Base-by-base conservation (phyloP, 2,797 vertebrate genomes). In the Xenopus petersii region DNA sequence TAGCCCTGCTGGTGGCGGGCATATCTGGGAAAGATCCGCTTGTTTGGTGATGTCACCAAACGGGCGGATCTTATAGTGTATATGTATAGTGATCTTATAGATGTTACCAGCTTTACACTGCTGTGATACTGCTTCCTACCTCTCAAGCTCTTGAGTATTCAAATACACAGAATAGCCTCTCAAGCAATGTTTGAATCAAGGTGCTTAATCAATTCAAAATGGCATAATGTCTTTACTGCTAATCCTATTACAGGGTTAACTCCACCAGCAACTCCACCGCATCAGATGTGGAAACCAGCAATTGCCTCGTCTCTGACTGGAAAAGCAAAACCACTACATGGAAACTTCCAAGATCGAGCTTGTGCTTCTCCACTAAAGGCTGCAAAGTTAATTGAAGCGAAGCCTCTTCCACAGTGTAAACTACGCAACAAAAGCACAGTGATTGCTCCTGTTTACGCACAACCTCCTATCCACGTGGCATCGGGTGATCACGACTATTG, bases 401-500 rank as follows among this genome's bases (percentile, higher is more conserved):
- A 91, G 78, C 94, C 86, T 12, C 83, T 94, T 72, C 89, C 85
- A 62, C 80, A 85, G 54, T 77, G 76, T 82, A 91, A 82, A 77
- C 80, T 84, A 36, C 92, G 88, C 42, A 84, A 86, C 81, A 93
- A 89, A 83, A 80, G 67, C 26, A 79, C 71, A 36, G 68, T 64
- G 2, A 21, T 79, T 0, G 17, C 79, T 16, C 0, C 83, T 24
- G 85, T 0, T 15, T 51, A 51, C 1, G 12, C 80, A 1, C 73
- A 79, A 67, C 82, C 71, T 67, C 83, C 87, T 33, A 82, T 80
- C 80, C 89, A 91, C 0, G 89, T 91, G 80, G 90, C 89, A 16
- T 94, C 91, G 0, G 88, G 93, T 77, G 98, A 99, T 83, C 98
- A 99, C 0, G 96, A 99, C 86, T 99, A 99, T 82, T 98, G 98